These are phyloP conservation scores for Marmota flaviventris DNA, from an alignment of 2,113 vertebrate genomes.

Conservation along the genomic window DNA sequence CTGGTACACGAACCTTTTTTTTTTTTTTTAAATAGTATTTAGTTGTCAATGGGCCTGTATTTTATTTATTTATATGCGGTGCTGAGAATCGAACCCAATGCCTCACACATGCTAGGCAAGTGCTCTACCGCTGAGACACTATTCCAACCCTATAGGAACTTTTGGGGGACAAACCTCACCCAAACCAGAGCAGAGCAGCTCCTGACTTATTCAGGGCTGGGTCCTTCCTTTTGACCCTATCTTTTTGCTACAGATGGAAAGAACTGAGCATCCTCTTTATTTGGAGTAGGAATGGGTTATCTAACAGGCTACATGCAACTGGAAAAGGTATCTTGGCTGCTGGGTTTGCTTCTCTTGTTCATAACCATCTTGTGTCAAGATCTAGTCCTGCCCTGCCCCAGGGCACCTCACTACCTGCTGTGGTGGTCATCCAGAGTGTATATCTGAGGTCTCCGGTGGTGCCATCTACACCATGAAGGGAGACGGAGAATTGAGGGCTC, in stretches of 20 bases:
- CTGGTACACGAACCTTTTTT: not conserved
- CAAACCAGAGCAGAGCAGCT: not conserved
- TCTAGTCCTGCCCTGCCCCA: not conserved
- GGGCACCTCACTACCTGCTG: not conserved
- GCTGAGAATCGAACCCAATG: no score
- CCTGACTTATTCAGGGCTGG: no score
- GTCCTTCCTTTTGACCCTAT: not conserved
- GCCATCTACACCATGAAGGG: not conserved
- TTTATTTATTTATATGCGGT: no score
- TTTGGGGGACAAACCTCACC: not conserved
- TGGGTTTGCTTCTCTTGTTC: not conserved
- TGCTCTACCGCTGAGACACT: no score
- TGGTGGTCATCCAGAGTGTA: not conserved
- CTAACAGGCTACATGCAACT: rapidly evolving
- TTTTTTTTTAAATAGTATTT: no score
- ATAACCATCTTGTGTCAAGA: not conserved
- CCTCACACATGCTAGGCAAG: no score
- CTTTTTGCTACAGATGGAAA: not conserved
- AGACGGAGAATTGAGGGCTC: not conserved
- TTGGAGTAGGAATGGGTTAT: not conserved
- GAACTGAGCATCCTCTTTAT: not conserved
- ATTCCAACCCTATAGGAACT: no score
- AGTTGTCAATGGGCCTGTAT: no score
- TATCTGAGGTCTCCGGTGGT: not conserved
- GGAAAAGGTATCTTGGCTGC: not conserved